Evolutionary conservation across 2,113 vertebrate genomes (phyloP).

Genomic region (Mormyrus lacerda): DNA sequence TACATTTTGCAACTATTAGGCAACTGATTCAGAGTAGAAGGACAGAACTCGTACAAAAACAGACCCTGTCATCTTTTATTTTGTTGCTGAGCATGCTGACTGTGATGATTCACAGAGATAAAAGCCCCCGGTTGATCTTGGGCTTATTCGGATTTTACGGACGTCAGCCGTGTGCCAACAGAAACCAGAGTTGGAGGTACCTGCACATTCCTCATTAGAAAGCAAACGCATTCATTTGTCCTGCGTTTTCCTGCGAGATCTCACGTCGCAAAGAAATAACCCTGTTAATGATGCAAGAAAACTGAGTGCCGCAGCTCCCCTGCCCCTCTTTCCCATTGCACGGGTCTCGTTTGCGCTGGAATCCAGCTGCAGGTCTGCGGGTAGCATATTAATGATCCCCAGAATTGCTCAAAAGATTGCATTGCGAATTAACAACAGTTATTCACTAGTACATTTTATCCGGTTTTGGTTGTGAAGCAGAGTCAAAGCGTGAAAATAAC

Average conservation of each 20-base stretch:
- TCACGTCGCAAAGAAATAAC: not conserved
- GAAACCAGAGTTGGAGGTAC: not conserved
- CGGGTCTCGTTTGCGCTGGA: not conserved
- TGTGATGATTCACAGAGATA: not conserved
- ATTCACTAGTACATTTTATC: not conserved
- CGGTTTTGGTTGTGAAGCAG: not conserved
- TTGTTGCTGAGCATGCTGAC: not conserved
- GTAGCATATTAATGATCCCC: not conserved
- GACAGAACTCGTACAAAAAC: not conserved
- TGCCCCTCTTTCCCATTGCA: not conserved
- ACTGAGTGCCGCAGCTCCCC: not conserved
- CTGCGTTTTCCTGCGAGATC: not conserved
- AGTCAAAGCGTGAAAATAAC: not conserved
- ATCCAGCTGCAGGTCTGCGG: not conserved
- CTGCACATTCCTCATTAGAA: not conserved
- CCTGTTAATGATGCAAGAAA: not conserved
- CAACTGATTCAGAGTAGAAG: not conserved
- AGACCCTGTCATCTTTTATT: not conserved
- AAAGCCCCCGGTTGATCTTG: not conserved
- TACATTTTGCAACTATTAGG: not conserved
- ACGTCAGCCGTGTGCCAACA: not conserved
- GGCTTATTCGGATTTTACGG: not conserved
- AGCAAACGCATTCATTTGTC: not conserved
- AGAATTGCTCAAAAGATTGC: not conserved
- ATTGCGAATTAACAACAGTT: not conserved